phyloP scores from a whole-genome alignment of 1,140 invertebrate genomes.

The Venturia canescens region DNA sequence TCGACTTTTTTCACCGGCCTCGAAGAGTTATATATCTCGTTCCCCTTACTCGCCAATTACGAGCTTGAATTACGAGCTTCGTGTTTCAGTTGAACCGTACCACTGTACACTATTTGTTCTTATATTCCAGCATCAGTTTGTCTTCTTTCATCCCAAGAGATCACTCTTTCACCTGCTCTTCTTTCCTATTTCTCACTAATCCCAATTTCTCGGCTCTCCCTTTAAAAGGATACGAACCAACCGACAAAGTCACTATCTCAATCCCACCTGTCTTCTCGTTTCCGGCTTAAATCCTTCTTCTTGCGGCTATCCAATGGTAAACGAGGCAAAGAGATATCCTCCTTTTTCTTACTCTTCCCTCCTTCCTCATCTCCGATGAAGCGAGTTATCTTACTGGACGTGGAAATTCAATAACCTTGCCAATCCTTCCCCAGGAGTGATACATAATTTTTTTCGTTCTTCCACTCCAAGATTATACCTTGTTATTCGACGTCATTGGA shows the following conservation, averaged over 20 bases:
- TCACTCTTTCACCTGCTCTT: not conserved
- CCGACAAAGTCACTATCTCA: constrained; percentile 12
- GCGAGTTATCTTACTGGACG: not conserved
- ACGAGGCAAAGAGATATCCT: not conserved
- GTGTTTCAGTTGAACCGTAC: too few species aligned
- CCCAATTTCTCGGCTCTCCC: constrained; percentile 3
- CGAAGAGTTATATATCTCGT: too few species aligned
- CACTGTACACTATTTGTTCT: not conserved
- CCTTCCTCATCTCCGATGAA: not conserved
- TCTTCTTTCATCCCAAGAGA: not conserved
- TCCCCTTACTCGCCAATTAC: too few species aligned
- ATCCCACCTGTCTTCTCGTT: not conserved
- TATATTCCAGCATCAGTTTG: not conserved
- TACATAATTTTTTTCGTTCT: not conserved
- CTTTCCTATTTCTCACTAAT: not conserved
- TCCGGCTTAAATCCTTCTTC: constrained; percentile 8
- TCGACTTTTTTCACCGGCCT: too few species aligned
- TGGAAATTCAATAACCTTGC: not conserved
- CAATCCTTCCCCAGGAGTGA: not conserved
- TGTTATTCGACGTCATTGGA: not conserved
- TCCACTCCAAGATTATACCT: not conserved
- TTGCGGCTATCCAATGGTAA: too few species aligned
- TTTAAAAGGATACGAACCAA: not conserved
- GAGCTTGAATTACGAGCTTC: not conserved
- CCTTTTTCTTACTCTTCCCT: not conserved